Evolutionary conservation across 2,797 vertebrate species (phyloP).

Genomic region (Pseudomugil gertrudae): DNA sequence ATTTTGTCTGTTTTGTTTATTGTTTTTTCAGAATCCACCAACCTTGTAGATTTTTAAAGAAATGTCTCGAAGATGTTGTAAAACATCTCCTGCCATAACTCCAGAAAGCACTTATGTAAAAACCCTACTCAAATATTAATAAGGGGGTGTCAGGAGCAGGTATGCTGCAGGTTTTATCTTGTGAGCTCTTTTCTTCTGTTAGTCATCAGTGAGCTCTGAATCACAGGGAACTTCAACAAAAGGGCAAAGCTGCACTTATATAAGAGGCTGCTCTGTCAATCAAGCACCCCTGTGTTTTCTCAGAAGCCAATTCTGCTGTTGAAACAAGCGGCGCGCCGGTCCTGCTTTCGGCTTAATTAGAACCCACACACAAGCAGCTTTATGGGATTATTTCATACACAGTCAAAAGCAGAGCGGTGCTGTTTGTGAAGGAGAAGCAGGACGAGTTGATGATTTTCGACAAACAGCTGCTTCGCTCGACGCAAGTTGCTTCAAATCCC

Average conservation of each 20-base stretch:
- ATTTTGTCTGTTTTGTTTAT: slow-evolving; percentile 5
- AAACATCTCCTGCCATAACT: slow-evolving; percentile 46
- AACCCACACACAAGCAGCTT: slow-evolving; percentile 1
- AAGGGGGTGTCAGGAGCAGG: slow-evolving; percentile 33
- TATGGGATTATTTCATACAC: slow-evolving; percentile 26
- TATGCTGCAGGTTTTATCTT: slow-evolving; percentile 17
- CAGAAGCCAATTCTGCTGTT: neutral
- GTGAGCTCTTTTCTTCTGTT: slow-evolving; percentile 18
- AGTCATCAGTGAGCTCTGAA: slow-evolving; percentile 30
- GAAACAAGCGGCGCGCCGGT: slow-evolving; percentile 1
- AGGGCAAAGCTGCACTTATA: slow-evolving; percentile 16
- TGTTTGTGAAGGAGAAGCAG: slow-evolving; percentile 47
- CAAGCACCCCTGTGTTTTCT: slow-evolving; percentile 6
- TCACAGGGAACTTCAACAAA: slow-evolving; percentile 4
- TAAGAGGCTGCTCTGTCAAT: slow-evolving; percentile 29
- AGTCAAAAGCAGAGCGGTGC: slow-evolving; percentile 26
- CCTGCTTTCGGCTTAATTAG: slow-evolving; percentile 6
- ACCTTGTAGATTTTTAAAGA: slow-evolving; percentile 37
- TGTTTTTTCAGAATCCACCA: slow-evolving; percentile 53
- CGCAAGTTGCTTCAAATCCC: slow-evolving; percentile 54
- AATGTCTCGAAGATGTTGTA: slow-evolving; percentile 36
- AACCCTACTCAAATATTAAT: slow-evolving; percentile 39
- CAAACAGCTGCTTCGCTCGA: slow-evolving; percentile 41
- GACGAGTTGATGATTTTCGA: slow-evolving; percentile 37
- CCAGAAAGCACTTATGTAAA: slow-evolving; percentile 46